phyloP scores from a whole-genome alignment of 1,140 invertebrate genomes.

The Amyelois transitella region DNA sequence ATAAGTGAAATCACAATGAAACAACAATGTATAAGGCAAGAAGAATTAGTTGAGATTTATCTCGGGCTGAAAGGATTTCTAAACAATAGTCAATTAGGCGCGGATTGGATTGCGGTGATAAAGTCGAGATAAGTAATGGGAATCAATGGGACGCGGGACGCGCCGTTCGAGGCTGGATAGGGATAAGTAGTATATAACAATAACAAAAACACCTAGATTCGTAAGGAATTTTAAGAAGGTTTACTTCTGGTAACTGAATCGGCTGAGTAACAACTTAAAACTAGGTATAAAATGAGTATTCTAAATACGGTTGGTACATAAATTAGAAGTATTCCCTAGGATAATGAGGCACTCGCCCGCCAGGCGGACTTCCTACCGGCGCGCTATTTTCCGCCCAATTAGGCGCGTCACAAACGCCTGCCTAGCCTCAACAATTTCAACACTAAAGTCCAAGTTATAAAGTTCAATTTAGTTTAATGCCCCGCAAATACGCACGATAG shows the following conservation, averaged over 20 bases:
- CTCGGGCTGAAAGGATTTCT: background rate
- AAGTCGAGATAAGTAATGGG: constrained; percentile 4
- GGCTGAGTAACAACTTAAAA: background rate
- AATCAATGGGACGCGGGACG: constrained; percentile 2
- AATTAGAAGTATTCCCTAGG: constrained; percentile 18
- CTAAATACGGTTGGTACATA: too few relatives aligned
- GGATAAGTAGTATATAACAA: too few relatives aligned
- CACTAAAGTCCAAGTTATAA: too few relatives aligned
- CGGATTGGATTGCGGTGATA: constrained; percentile 11
- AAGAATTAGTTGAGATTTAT: constrained; percentile 1
- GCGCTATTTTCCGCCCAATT: background rate
- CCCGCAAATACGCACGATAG: too few relatives aligned
- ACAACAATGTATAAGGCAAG: background rate
- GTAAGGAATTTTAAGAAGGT: too few relatives aligned
- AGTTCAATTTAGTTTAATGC: too few relatives aligned
- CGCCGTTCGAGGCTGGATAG: background rate
- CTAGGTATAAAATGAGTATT: too few relatives aligned
- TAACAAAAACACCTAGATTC: too few relatives aligned
- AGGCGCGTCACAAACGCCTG: background rate
- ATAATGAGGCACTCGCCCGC: background rate
- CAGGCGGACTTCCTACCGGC: background rate
- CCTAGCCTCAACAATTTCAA: too few relatives aligned
- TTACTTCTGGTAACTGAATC: background rate
- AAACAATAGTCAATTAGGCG: constrained; percentile 11
- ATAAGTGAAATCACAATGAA: background rate